phyloP scores from a whole-genome alignment of 2,888 invertebrate species.

The Anoplius nigerrimus region DNA sequence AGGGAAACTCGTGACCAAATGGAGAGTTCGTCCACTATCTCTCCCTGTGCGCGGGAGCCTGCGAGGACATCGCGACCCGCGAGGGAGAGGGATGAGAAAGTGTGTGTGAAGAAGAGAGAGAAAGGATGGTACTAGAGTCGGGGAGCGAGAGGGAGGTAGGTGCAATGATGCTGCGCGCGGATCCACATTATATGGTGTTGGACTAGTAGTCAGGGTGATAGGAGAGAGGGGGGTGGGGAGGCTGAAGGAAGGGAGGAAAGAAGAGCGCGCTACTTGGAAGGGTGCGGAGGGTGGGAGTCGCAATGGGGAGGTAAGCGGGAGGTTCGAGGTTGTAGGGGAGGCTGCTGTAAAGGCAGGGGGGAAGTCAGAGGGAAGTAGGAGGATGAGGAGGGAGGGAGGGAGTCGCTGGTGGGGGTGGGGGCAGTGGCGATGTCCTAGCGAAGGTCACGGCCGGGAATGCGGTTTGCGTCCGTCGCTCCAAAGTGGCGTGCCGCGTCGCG shows the following conservation, averaged over 20 bases:
- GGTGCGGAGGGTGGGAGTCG: conserved; percentile 22
- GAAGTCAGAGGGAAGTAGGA: conserved; percentile 26
- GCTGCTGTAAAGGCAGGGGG: too few species aligned
- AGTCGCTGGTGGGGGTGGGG: conserved; percentile 59
- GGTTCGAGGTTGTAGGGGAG: conserved; percentile 34
- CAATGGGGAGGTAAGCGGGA: conserved; percentile 25
- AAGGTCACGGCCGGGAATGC: conserved; percentile 75
- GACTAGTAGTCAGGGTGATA: conserved; percentile 7
- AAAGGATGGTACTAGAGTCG: conserved; percentile 24
- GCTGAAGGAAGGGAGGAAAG: conserved; percentile 7
- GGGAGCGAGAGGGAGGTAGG: conserved; percentile 13
- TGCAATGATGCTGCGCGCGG: conserved; percentile 39
- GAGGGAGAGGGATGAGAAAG: not conserved
- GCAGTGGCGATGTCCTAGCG: conserved; percentile 75
- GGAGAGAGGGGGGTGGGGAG: conserved; percentile 7
- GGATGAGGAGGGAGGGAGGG: conserved; percentile 54
- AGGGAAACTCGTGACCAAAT: conserved; percentile 48
- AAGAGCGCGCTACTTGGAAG: conserved; percentile 26
- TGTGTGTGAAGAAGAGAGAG: conserved; percentile 9
- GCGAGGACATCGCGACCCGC: too few species aligned
- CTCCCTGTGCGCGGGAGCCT: not conserved
- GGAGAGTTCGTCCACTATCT: conserved; percentile 36
- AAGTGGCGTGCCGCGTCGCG: conserved; percentile 68
- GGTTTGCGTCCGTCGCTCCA: conserved; percentile 72
- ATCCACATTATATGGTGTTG: conserved; percentile 24